A percentile compares a stretch with the other conserved stretches of the same genome.
Conservation (phyloP, 1,140 invertebrate genomes). For the Aphidius gifuensis region DNA sequence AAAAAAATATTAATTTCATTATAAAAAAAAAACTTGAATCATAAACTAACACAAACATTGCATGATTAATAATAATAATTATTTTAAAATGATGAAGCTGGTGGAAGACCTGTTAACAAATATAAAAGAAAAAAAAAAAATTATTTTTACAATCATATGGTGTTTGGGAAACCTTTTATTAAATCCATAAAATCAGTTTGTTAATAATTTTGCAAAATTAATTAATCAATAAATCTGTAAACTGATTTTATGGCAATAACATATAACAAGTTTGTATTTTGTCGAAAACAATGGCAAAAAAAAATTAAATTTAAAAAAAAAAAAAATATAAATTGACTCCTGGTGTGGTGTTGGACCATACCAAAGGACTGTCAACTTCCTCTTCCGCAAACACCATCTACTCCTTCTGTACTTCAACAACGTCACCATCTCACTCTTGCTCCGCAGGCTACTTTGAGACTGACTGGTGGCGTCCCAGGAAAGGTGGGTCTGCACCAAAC, state of each 20-base stretch:
- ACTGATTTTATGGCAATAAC: slow-evolving; percentile 50
- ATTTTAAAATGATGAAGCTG: too few species aligned
- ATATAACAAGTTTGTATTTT: slow-evolving; percentile 47
- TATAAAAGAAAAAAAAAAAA: too few species aligned
- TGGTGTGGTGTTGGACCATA: slow-evolving; percentile 51
- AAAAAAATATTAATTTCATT: too few species aligned
- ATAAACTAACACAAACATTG: too few species aligned
- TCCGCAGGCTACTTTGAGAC: slow-evolving; percentile 86
- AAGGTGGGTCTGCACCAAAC: slow-evolving; percentile 74
- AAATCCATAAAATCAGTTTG: not conserved
- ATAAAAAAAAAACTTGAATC: too few species aligned
- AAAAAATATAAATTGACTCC: slow-evolving; percentile 34
- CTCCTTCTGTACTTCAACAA: slow-evolving; percentile 53
- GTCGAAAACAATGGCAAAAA: not conserved
- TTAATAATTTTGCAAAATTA: not conserved
- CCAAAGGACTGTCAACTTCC: slow-evolving; percentile 80
- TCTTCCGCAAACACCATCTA: slow-evolving; percentile 76
- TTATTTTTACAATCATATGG: not conserved
- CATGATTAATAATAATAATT: too few species aligned
- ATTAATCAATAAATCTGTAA: not conserved
- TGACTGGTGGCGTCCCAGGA: slow-evolving; percentile 91
- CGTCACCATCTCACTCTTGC: slow-evolving; percentile 58
- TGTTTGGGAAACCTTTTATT: not conserved
- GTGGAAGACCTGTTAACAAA: too few species aligned
- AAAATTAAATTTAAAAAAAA: slow-evolving; percentile 4